Conservation (phyloP, 2,113 vertebrate genomes). For the Catagonus wagneri region DNA sequence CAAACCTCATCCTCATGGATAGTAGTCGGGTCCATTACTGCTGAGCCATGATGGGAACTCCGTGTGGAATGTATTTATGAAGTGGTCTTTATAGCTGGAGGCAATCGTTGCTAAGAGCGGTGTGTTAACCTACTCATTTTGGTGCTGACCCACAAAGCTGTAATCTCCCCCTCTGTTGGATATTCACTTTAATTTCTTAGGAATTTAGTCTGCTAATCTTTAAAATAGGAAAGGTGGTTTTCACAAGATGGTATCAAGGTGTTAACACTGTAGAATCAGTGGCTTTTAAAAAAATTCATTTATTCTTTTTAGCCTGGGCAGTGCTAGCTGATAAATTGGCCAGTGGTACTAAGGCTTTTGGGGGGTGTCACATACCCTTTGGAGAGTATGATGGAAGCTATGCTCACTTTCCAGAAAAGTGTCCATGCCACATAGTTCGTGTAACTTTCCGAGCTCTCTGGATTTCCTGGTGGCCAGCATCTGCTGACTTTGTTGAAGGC, state of each 20-base stretch:
- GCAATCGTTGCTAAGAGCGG: not conserved
- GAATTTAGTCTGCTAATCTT: slow-evolving; percentile 11
- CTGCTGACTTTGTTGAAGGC: not conserved
- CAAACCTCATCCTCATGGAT: too few relatives aligned
- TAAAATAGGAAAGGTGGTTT: not conserved
- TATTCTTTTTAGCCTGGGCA: not conserved
- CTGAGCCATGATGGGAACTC: too few relatives aligned
- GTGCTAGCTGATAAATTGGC: not conserved
- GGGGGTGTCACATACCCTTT: not conserved
- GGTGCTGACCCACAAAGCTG: not conserved
- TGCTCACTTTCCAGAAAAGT: not conserved
- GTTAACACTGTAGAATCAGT: not conserved
- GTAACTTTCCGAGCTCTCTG: not conserved
- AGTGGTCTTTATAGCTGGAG: not conserved
- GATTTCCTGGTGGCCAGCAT: not conserved
- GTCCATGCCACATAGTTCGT: not conserved
- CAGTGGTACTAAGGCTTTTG: not conserved
- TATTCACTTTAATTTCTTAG: not conserved
- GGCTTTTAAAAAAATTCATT: not conserved
- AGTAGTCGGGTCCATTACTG: too few relatives aligned
- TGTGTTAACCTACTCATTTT: not conserved
- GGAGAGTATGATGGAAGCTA: not conserved
- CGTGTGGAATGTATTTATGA: not conserved
- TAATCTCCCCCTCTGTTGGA: not conserved
- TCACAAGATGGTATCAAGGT: not conserved